phyloP scores from a whole-genome alignment of 2,113 vertebrate genomes.

The Lipophrys pholis region DNA sequence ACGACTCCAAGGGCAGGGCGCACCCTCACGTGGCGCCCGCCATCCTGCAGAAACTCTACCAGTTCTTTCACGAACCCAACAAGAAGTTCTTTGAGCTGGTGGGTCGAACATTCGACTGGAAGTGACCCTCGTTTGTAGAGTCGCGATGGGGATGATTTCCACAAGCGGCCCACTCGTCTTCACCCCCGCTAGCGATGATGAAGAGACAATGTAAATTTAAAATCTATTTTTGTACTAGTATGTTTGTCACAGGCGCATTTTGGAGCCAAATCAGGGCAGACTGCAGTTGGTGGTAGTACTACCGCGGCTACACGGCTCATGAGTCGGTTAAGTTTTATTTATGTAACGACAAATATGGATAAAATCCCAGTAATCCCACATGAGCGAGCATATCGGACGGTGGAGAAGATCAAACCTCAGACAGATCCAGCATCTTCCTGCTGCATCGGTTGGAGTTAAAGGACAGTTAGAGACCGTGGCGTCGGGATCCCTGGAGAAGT shows the following conservation, averaged over 20 bases:
- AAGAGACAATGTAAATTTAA: conserved; percentile 86
- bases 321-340: no score
- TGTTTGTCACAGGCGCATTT: conserved; percentile 45
- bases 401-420: no score
- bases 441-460: no score
- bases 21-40: conserved; percentile 89
- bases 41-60: conserved; percentile 90
- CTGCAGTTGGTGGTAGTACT: conserved; percentile 7
- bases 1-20: conserved; percentile 93
- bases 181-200: conserved; percentile 84
- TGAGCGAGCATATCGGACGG: no score
- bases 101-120: conserved; percentile 95
- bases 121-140: conserved; percentile 68
- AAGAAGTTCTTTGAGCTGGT: conserved; percentile 94
- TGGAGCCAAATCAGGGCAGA: conserved; percentile 56
- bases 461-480: no score
- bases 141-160: conserved; percentile 24
- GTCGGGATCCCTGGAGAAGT: no score
- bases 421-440: no score
- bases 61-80: conserved; percentile 95
- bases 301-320: no score
- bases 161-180: no score
- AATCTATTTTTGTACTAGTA: conserved; percentile 93
- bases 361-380: no score
- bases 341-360: no score